Percentiles rank a stretch among this genome's conserved stretches.
Conservation (phyloP, 2,113 vertebrate genomes). For the Mastomys coucha region DNA sequence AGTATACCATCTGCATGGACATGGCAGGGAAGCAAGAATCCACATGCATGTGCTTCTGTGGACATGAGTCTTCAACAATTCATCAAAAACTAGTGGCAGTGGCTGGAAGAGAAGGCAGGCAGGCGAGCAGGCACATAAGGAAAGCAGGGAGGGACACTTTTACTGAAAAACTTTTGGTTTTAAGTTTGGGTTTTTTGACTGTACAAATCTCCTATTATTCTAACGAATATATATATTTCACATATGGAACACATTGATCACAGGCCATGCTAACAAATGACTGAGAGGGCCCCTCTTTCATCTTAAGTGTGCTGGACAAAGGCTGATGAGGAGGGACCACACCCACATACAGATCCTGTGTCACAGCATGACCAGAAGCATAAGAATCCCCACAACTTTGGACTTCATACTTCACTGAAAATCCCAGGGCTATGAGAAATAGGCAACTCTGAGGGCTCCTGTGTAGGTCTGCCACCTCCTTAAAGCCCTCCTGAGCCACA, state of each 20-base stretch:
- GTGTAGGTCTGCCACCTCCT: not conserved
- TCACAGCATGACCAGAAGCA: not conserved
- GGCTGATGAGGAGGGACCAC: not conserved
- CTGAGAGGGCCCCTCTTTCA: not conserved
- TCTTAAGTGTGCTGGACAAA: not conserved
- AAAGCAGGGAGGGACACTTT: not conserved
- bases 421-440: slow-evolving; percentile 15
- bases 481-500: not conserved
- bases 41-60: not conserved
- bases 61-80: not conserved
- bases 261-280: not conserved
- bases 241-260: not conserved
- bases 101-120: not conserved
- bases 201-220: not conserved
- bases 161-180: not conserved
- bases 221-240: slow-evolving; percentile 22
- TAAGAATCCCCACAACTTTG: not conserved
- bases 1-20: not conserved
- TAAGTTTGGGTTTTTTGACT: slow-evolving; percentile 24
- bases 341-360: too few relatives aligned
- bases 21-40: not conserved
- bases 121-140: not conserved
- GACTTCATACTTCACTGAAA: not conserved
- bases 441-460: not conserved
- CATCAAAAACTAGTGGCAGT: slow-evolving; percentile 11